phyloP scores from a whole-genome alignment of 2,113 vertebrate genomes.

The Aphyosemion australe region DNA sequence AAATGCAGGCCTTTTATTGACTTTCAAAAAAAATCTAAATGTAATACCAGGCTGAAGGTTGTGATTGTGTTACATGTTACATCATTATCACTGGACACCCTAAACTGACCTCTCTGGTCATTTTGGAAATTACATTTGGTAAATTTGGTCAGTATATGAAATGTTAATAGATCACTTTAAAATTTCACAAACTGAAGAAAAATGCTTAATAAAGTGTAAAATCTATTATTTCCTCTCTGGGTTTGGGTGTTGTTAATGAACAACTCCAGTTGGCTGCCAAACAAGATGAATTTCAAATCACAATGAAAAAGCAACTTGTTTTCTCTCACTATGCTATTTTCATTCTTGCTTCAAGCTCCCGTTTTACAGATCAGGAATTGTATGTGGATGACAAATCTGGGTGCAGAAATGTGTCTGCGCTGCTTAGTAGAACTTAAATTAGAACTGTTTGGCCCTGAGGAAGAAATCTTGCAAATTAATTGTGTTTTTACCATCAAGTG shows the following conservation, averaged over 20 bases:
- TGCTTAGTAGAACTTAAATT: slow-evolving; percentile 21
- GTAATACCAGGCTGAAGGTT: too few relatives aligned
- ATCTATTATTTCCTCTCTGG: neutral
- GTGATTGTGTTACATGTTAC: too few relatives aligned
- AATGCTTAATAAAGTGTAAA: slow-evolving; percentile 2
- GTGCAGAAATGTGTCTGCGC: slow-evolving; percentile 27
- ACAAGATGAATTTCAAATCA: slow-evolving; percentile 19
- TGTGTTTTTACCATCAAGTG: slow-evolving; percentile 13
- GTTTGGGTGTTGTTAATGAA: slow-evolving; percentile 1
- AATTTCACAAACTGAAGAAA: neutral
- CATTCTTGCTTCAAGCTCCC: slow-evolving; percentile 7
- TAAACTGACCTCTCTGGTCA: neutral
- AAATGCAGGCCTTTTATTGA: too few relatives aligned
- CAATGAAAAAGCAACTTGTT: slow-evolving; percentile 16
- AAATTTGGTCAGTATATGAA: neutral
- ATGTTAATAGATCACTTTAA: neutral
- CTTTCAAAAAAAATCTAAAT: too few relatives aligned
- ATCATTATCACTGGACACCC: too few relatives aligned
- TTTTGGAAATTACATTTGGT: neutral
- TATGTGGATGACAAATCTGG: slow-evolving; percentile 25
- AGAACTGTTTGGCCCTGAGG: slow-evolving; percentile 45
- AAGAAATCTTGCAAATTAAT: slow-evolving; percentile 33
- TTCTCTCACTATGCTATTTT: slow-evolving; percentile 12
- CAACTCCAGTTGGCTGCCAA: neutral
- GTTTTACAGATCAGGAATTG: slow-evolving; percentile 24